Conservation (phyloP, 2,888 invertebrate species). For the Uloborus plumipes region DNA sequence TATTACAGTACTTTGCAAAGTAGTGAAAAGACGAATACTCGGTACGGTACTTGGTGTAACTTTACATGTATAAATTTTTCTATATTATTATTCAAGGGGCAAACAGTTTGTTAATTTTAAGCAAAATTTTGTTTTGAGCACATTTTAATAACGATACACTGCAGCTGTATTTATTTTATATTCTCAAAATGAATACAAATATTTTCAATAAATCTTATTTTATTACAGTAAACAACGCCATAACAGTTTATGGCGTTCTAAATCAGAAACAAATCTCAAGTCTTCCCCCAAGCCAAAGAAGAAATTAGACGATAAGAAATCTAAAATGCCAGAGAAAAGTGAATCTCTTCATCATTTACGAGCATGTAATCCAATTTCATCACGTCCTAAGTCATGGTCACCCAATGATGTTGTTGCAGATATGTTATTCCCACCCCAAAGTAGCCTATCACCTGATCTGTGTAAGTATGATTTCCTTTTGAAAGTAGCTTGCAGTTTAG, state of each 20-base stretch:
- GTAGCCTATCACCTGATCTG: constrained; percentile 9
- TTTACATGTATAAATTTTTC: too few species aligned
- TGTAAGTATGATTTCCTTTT: constrained; percentile 5
- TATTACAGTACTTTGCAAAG: too few species aligned
- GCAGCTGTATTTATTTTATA: not conserved
- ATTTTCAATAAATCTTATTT: not conserved
- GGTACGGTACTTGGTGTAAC: too few species aligned
- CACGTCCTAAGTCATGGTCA: constrained; percentile 82
- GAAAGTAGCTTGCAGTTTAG: too few species aligned
- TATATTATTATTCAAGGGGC: not conserved
- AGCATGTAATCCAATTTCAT: constrained; percentile 69
- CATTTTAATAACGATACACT: too few species aligned
- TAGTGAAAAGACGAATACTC: too few species aligned
- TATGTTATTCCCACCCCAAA: constrained; percentile 72
- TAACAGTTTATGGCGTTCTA: constrained; percentile 86
- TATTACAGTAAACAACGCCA: constrained; percentile 88
- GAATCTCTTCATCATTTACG: constrained; percentile 61
- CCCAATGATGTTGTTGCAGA: constrained; percentile 79
- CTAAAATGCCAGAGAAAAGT: constrained; percentile 50
- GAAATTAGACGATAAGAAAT: constrained; percentile 41
- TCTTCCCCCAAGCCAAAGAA: constrained; percentile 64
- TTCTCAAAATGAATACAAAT: not conserved
- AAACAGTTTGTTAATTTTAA: not conserved
- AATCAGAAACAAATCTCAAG: constrained; percentile 80
- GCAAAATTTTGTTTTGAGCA: too few species aligned